phyloP scores from a whole-genome alignment of 2,797 vertebrate genomes.

The Myotis planiceps region DNA sequence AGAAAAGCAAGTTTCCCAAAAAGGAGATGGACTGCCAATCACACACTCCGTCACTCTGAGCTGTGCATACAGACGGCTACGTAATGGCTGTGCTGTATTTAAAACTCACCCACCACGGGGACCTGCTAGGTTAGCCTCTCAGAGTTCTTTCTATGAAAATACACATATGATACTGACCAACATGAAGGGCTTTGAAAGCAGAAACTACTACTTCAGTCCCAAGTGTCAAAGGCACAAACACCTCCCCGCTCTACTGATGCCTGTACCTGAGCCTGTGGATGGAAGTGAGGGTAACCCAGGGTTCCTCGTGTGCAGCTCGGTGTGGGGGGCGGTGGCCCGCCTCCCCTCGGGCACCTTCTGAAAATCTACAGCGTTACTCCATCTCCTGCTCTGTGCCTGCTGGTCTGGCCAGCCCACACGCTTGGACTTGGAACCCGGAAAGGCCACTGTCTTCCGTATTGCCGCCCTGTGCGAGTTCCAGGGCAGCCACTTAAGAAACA shows the following conservation, averaged over 20 bases:
- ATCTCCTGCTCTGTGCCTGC: fast-evolving
- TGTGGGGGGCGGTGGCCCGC: fast-evolving
- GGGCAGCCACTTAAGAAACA: neutral
- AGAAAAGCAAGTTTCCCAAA: neutral
- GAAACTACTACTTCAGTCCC: neutral
- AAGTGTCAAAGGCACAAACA: neutral
- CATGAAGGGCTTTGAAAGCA: neutral
- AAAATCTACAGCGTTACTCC: neutral
- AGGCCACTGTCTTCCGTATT: neutral
- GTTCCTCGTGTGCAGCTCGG: fast-evolving
- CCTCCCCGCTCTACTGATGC: neutral
- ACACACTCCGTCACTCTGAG: neutral
- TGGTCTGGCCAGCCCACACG: neutral
- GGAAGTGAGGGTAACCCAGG: fast-evolving
- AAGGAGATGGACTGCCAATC: neutral
- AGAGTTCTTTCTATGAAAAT: neutral
- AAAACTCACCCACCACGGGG: neutral
- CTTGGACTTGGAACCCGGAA: neutral
- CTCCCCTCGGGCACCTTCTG: neutral
- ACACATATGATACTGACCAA: neutral
- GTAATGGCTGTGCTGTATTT: neutral
- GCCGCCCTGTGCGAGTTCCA: neutral
- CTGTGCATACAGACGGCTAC: fast-evolving
- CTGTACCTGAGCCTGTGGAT: fast-evolving
- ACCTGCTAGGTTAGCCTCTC: neutral